Conservation (phyloP, 2,797 vertebrate genomes). For the Myotis vivesi region DNA sequence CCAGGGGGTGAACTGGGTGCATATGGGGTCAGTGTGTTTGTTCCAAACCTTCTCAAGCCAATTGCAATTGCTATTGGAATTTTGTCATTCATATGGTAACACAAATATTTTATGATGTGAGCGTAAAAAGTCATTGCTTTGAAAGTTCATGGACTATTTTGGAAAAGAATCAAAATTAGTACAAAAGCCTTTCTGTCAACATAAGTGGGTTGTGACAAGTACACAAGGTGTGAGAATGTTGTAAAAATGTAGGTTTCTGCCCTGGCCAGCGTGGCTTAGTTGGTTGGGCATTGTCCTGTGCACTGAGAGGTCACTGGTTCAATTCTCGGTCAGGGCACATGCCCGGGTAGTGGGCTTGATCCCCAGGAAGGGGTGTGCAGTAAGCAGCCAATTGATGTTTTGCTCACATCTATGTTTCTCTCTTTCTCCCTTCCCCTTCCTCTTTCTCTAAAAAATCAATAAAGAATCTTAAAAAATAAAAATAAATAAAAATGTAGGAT, state of each 20-base stretch:
- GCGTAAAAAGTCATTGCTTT: conserved; percentile 14
- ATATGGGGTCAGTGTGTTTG: neutral
- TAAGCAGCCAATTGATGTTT: neutral
- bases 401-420: neutral
- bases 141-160: conserved; percentile 34
- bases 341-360: neutral
- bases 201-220: neutral
- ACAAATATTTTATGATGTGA: neutral
- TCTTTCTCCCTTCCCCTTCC: neutral
- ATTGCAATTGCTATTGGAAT: neutral
- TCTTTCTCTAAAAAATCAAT: neutral
- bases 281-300: neutral
- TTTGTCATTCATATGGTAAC: neutral
- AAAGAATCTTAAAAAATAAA: neutral
- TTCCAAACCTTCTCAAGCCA: neutral
- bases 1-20: neutral
- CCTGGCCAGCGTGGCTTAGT: neutral
- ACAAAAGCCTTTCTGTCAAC: neutral
- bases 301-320: neutral
- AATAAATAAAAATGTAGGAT: neutral
- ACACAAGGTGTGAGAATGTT: neutral
- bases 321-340: neutral
- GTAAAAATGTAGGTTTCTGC: neutral
- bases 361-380: neutral
- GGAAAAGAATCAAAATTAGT: conserved; percentile 20